Evolutionary conservation across 2,113 vertebrate species (phyloP), one percentile per base, ranked within the genome.

Genomic region (Vidua macroura): DNA sequence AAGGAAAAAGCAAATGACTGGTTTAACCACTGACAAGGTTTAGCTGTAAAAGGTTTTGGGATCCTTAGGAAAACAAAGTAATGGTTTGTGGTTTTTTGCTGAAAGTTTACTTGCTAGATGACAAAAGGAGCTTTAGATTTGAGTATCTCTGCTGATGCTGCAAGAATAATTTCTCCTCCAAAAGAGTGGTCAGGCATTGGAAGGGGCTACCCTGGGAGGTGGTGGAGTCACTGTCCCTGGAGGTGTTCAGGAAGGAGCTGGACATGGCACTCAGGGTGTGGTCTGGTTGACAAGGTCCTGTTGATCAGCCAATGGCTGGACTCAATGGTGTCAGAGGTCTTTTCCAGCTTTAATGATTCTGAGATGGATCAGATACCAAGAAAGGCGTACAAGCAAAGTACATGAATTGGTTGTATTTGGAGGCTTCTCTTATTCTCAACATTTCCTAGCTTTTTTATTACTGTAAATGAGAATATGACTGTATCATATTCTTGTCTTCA

Each of bases 181-280:
- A 17, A 31, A 49, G 75, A 15, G 25, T 56, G 21, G 10, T 44
- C 16, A 37, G 67, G 27, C 37, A 37, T 0, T 33, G 43, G 33
- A 39, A 55, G 48, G 35, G 24, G 16, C 23, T 20, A 0, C 12
- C 33, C 28, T 55, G n/a, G 41, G 23, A 48, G 10, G 28, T 28
- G 39, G 5, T 24, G n/a, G n/a, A n/a, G n/a, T 30, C n/a, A 17
- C 15, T 30, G 30, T n/a, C 28, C 48, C 56, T 24, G 39, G 19
- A 55, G 11, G 15, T 5, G 28, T 4, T 53, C 39, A 24, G 24
- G 28, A 53, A 69, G 11, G 3, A 27, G 20, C 39, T 23, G 23
- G 15, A 46, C 0, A 0, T 39, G 39, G 9, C 18, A 15, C 33
- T 33, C 64, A 22, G 30, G 15, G 15, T 10, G 10, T 3, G 18